Base-by-base conservation (phyloP, 2,113 vertebrate species). In the Petrocephalus zakoni region DNA sequence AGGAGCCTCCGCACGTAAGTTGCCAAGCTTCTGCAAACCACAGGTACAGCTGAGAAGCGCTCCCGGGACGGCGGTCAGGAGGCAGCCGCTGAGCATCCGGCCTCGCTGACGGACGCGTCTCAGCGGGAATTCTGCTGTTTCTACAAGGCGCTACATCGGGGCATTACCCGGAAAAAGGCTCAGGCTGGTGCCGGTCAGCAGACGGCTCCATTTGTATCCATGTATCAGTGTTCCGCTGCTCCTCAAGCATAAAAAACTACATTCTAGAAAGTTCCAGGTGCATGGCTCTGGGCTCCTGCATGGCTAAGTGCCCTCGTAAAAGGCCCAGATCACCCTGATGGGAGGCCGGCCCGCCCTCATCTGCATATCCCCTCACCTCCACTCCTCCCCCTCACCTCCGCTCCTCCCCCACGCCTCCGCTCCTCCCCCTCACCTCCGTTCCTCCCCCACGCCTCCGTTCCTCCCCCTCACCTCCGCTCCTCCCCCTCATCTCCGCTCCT, bases 351-450 rank as follows among this genome's bases (percentile, higher is more conserved):
- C 4, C 3, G 9, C 25, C 75, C 15, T 51, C 17, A 90, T 92
- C 86, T 17, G 8, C 34, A 4, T 37, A 46, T 25, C 2, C 68
- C 90, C 90, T 96, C 94, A 96, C 93, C 93, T 93, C 93, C 96
- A 97, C 93, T 97, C 96, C 91, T 99, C 99, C 95, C 98, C 99
- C 93, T 98, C 97, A 96, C 93, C 93, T 93, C 93, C 96, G 97
- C 93, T 97, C 96, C 91, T 99, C 98, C 95, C 98, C 99, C 93
- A 98, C 97, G 96, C 93, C 93, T 93, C 93, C 96, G 97, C 93
- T 97, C 96, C 91, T 99, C 99, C 95, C 98, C 99, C 93, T 98
- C 97, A 96, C 93, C 93, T 93, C 93, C 96, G 97, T 92, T 97
- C 96, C 95, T 99, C 97, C 95, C 99, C 98, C 89, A n/a, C 98